Evolutionary conservation across 1,140 invertebrate genomes (phyloP).

Genomic region (Bombus waltoni): DNA sequence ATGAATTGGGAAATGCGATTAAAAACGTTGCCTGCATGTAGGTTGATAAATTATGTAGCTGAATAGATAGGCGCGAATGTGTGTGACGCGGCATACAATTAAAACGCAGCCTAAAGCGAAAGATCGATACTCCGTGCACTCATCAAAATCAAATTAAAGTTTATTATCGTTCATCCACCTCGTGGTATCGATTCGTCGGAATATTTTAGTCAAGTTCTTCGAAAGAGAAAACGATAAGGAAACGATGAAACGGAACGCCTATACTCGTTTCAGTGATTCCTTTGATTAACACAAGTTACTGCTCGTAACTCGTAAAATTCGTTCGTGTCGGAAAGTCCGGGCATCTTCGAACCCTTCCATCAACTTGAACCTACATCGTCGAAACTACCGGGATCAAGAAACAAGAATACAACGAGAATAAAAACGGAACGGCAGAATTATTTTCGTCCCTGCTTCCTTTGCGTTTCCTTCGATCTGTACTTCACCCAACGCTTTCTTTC

Average conservation of each 20-base stretch:
- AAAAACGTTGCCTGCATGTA: constrained; percentile 4
- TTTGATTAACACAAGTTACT: neutral
- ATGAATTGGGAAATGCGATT: neutral
- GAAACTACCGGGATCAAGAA: neutral
- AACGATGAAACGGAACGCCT: neutral
- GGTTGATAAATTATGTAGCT: neutral
- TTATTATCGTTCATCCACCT: constrained; percentile 4
- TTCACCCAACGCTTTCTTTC: neutral
- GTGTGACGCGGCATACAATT: neutral
- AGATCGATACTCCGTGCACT: neutral
- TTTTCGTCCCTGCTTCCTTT: neutral
- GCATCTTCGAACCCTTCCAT: neutral
- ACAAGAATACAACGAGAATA: neutral
- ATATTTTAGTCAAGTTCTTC: neutral
- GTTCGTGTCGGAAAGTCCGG: neutral
- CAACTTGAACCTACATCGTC: neutral
- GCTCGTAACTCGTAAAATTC: neutral
- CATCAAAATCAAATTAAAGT: constrained; percentile 23
- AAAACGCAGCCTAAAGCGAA: neutral
- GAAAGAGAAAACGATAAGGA: neutral
- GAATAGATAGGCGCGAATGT: no score
- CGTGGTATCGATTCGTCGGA: neutral
- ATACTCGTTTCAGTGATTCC: neutral
- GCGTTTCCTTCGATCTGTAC: neutral
- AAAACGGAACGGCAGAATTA: neutral